Evolutionary conservation across 2,797 vertebrate genomes (phyloP).

Genomic region (Chloroceryle amazona): DNA sequence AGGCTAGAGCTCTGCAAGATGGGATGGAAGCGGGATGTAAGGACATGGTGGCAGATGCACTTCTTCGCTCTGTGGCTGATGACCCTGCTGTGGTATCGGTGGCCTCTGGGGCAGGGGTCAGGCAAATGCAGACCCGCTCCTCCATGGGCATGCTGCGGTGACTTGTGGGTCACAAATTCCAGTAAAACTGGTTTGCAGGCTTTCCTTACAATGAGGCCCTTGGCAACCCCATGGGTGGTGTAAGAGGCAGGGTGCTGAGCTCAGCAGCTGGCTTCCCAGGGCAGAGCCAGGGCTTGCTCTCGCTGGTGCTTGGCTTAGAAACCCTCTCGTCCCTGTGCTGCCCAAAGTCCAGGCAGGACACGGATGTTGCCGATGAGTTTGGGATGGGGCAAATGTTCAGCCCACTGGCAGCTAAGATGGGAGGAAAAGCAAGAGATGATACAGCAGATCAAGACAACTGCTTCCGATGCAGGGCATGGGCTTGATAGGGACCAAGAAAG

Average conservation of each 20-base stretch:
- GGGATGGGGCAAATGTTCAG: accelerated
- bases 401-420: accelerated
- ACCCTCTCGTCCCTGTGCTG: accelerated
- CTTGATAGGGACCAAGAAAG: not conserved
- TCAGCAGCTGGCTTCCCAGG: not conserved
- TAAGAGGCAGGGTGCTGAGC: not conserved
- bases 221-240: not conserved
- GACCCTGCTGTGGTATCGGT: accelerated
- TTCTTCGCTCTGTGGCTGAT: accelerated
- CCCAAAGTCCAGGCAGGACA: not conserved
- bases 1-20: not conserved
- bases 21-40: not conserved
- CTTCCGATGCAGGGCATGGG: not conserved
- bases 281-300: not conserved
- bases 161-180: not conserved
- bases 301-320: not conserved
- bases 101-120: too few relatives aligned
- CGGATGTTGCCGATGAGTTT: not conserved
- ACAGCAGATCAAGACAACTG: not conserved
- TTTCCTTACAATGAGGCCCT: not conserved
- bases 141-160: accelerated
- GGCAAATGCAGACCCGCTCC: not conserved
- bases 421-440: not conserved
- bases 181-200: not conserved
- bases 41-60: accelerated